Evolutionary conservation across 1,140 invertebrate species (phyloP).

Genomic region (Muscidifurax raptorellus): DNA sequence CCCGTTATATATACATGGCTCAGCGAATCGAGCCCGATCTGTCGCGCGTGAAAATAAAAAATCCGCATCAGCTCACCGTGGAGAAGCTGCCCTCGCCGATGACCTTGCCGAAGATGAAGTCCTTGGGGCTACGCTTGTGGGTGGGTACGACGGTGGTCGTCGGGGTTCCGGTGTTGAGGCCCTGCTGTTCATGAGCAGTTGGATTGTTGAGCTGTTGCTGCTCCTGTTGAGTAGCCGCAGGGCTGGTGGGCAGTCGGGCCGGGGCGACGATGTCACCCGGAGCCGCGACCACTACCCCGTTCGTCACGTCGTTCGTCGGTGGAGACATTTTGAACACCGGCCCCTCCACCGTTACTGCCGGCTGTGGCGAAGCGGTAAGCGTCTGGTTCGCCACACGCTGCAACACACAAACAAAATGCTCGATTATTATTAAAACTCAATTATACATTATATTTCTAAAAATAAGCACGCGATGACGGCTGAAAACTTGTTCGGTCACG

Average conservation of each 20-base stretch:
- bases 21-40: no score
- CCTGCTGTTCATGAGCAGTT: conserved; percentile 61
- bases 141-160: conserved; percentile 72
- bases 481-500: conserved; percentile 50
- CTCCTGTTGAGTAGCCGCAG: conserved; percentile 33
- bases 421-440: neutral
- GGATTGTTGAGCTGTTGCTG: conserved; percentile 62
- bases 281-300: conserved; percentile 67
- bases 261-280: conserved; percentile 62
- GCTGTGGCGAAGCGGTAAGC: conserved; percentile 74
- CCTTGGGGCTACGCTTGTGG: conserved; percentile 84
- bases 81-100: conserved; percentile 98
- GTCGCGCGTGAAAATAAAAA: no score
- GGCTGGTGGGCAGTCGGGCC: conserved; percentile 64
- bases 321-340: conserved; percentile 74
- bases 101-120: conserved; percentile 96
- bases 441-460: neutral
- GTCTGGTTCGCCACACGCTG: conserved; percentile 75
- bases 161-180: conserved; percentile 20
- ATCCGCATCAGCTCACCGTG: conserved; percentile 79
- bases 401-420: conserved; percentile 57
- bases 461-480: neutral
- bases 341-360: conserved; percentile 73
- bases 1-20: no score
- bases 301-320: conserved; percentile 73